These are phyloP conservation scores for Spilarctia lutea DNA, from an alignment of 2,888 invertebrate species.

Conservation along the genomic window DNA sequence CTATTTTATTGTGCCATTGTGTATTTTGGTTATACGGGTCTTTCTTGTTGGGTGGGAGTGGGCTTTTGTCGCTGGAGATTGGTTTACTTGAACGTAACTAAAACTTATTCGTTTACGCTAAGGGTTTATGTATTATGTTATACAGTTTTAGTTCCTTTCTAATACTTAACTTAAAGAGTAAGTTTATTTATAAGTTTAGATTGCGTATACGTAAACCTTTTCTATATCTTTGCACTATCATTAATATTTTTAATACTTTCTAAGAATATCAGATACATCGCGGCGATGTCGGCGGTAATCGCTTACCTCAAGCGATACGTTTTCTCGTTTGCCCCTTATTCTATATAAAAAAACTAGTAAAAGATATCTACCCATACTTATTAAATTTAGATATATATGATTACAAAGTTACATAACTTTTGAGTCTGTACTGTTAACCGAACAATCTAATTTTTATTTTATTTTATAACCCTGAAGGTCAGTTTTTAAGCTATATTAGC, in stretches of 20 bases:
- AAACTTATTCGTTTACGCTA: not conserved
- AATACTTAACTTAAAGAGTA: not conserved
- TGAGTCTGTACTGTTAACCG: too few species aligned
- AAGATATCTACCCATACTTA: too few species aligned
- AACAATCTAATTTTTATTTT: too few species aligned
- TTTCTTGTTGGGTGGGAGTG: constrained; percentile 19
- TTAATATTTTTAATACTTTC: not conserved
- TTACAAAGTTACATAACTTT: too few species aligned
- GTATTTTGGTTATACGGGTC: constrained; percentile 17
- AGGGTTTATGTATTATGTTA: not conserved
- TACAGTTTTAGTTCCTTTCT: not conserved
- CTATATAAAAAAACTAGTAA: too few species aligned
- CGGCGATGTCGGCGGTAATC: too few species aligned
- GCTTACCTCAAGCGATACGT: too few species aligned
- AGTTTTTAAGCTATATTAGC: too few species aligned
- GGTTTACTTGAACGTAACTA: constrained; percentile 1
- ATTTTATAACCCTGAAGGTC: too few species aligned
- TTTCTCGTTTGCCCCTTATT: too few species aligned
- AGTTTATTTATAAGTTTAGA: not conserved
- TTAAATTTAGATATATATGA: too few species aligned
- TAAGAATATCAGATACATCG: not conserved
- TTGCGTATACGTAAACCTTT: not conserved
- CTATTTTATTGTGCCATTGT: constrained; percentile 41
- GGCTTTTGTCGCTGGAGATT: constrained; percentile 12
- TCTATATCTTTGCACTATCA: not conserved